Base-by-base conservation (phyloP, 2,888 invertebrate genomes). In the Busseola fusca region DNA sequence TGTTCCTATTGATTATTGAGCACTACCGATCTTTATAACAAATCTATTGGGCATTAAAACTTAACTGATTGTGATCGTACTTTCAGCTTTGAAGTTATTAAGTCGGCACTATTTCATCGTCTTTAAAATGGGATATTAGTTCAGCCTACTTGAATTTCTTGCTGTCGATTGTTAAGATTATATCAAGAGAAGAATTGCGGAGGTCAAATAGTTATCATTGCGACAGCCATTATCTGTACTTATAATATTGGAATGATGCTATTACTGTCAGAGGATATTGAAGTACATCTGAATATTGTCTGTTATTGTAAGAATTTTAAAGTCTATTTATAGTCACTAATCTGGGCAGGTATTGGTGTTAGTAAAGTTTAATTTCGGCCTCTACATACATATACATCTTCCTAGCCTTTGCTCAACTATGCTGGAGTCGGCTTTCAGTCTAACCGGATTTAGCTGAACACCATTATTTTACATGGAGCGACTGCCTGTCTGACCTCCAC, bases 11-110 rank as follows among this genome's bases (percentile, higher is more conserved):
- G 70, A 78, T 78, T 78, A 83, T 60, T 70, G 58, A 67, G n/a
- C 40, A 69, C 76, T 72, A 64, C 64, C 52, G 72, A 84, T 83
- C 79, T 84, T 83, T 84, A 84, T 81, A 77, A 81, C 66, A 63
- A 66, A 85, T 85, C 75, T 74, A 79, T 83, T 85, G 75, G 54
- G 27, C 64, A 73, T 64, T 79, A 74, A 81, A 77, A 76, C 37
- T 83, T 69, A 72, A 84, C 76, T 69, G 71, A 62, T 67, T 73
- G 64, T 60, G 76, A 84, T 84, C 77, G 64, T 62, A 64, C 58
- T 70, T 70, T 69, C 27, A 66, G 81, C 78, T 83, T 72, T 59
- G 65, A 37, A 83, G 71, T 64, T 75, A 81, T 69, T 70, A 34
- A 62, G 71, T 40, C 85, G 78, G 83, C 59, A 27, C 52, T 77